Conservation (phyloP, 2,797 vertebrate species). For the Lagocephalus sceleratus region DNA sequence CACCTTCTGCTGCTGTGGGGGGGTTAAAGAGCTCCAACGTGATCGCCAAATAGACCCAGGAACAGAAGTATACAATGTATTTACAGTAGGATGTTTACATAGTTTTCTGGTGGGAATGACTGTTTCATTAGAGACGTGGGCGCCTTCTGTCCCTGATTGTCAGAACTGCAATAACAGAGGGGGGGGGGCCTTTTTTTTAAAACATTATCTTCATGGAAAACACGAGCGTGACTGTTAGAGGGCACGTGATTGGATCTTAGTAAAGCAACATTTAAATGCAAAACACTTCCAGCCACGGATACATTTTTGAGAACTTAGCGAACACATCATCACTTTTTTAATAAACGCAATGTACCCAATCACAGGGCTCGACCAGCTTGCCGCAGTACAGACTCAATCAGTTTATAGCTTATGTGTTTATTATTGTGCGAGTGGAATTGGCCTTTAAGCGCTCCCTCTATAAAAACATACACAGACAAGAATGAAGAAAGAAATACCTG, state of each 20-base stretch:
- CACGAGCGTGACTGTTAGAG: constrained; percentile 14
- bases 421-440: constrained; percentile 62
- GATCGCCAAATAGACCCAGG: constrained; percentile 45
- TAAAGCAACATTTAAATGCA: too few relatives aligned
- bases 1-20: too few relatives aligned
- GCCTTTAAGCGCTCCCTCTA: constrained; percentile 29
- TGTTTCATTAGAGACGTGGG: constrained; percentile 72
- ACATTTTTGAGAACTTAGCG: constrained; percentile 12
- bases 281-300: constrained; percentile 6
- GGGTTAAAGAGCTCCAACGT: constrained; percentile 10
- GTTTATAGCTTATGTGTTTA: constrained; percentile 63
- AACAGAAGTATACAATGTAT: constrained; percentile 87
- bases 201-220: constrained; percentile 41
- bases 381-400: constrained; percentile 37
- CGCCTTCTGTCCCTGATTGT: constrained; percentile 89
- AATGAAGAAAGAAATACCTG: constrained; percentile 39
- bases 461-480: constrained; percentile 19
- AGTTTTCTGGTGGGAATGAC: constrained; percentile 89
- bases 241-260: too few relatives aligned
- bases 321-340: too few relatives aligned
- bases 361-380: constrained; percentile 43
- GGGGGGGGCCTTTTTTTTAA: constrained; percentile 28
- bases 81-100: constrained; percentile 83
- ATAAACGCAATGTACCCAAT: background rate
- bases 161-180: constrained; percentile 81